These are phyloP conservation scores for Hirtodrosophila duncani DNA, from an alignment of 2,888 invertebrate genomes.

Conservation along the genomic window DNA sequence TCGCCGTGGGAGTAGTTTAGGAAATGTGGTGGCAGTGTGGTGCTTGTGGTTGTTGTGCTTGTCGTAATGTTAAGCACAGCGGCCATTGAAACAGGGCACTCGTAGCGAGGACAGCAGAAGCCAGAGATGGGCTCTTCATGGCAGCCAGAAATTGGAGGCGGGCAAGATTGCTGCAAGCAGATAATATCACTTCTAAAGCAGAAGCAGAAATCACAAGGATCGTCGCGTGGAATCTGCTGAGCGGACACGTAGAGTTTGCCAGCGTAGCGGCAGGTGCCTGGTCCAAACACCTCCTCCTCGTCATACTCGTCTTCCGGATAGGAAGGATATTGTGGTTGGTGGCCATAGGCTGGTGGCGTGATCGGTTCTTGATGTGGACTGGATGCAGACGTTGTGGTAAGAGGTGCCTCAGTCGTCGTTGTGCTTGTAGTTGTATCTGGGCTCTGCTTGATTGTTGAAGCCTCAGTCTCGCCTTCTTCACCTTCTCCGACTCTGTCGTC, in stretches of 20 bases:
- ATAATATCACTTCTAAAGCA: constrained; percentile 97
- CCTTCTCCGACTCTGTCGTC: constrained; percentile 51
- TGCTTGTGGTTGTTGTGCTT: constrained; percentile 92
- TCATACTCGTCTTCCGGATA: constrained; percentile 84
- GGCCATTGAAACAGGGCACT: constrained; percentile 94
- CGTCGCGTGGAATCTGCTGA: constrained; percentile 95
- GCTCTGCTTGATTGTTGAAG: constrained; percentile 31
- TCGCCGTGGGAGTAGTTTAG: constrained; percentile 88
- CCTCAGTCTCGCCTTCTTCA: constrained; percentile 28
- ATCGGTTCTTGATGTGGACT: constrained; percentile 62
- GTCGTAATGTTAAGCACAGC: constrained; percentile 89
- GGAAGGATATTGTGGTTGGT: constrained; percentile 73
- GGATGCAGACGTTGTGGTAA: constrained; percentile 56
- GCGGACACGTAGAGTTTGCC: constrained; percentile 96
- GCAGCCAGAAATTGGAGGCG: constrained; percentile 94
- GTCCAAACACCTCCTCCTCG: constrained; percentile 87
- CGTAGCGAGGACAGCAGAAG: constrained; percentile 96
- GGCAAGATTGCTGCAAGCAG: constrained; percentile 95
- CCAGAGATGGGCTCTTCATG: constrained; percentile 95
- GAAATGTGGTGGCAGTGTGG: constrained; percentile 91
- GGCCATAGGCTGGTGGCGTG: constrained; percentile 65
- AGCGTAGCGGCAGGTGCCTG: constrained; percentile 94
- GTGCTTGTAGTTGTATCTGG: constrained; percentile 42
- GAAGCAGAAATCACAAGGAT: constrained; percentile 98
- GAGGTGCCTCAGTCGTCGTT: constrained; percentile 42